These are phyloP conservation scores for Acanthosoma haemorrhoidale DNA, from an alignment of 2,888 invertebrate species.

Conservation along the genomic window DNA sequence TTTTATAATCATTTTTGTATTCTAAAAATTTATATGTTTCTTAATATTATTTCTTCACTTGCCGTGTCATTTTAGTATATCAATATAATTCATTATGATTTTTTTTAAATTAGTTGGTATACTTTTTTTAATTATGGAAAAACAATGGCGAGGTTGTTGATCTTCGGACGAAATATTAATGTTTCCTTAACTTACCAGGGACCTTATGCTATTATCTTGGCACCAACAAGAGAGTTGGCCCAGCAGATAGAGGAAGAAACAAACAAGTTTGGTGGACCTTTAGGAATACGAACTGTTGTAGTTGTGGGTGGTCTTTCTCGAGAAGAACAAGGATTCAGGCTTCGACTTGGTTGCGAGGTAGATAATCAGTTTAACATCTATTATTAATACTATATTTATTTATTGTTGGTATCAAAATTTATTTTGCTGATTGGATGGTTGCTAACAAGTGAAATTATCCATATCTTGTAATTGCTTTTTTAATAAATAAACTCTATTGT, in stretches of 20 bases:
- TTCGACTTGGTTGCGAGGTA: constrained; percentile 92
- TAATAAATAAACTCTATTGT: too few species aligned
- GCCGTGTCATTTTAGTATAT: neutral
- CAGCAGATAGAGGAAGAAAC: constrained; percentile 99
- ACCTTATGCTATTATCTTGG: constrained; percentile 97
- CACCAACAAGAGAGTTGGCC: constrained; percentile 98
- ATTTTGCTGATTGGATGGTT: too few species aligned
- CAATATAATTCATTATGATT: neutral
- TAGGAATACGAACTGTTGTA: constrained; percentile 89
- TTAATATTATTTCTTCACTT: neutral
- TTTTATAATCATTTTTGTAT: too few species aligned
- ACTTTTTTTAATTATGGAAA: neutral
- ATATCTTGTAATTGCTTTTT: too few species aligned
- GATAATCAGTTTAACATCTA: too few species aligned
- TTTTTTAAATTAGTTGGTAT: neutral
- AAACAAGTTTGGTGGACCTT: constrained; percentile 88
- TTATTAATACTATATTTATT: too few species aligned
- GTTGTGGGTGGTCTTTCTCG: constrained; percentile 97
- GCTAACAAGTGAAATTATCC: too few species aligned
- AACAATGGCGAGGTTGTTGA: neutral
- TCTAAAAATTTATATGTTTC: too few species aligned
- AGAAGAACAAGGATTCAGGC: constrained; percentile 96
- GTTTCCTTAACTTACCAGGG: constrained; percentile 52
- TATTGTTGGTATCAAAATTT: too few species aligned
- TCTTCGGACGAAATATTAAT: too few species aligned